These are phyloP conservation scores for Calliopsis andreniformis DNA, from an alignment of 1,140 invertebrate species.

Conservation along the genomic window DNA sequence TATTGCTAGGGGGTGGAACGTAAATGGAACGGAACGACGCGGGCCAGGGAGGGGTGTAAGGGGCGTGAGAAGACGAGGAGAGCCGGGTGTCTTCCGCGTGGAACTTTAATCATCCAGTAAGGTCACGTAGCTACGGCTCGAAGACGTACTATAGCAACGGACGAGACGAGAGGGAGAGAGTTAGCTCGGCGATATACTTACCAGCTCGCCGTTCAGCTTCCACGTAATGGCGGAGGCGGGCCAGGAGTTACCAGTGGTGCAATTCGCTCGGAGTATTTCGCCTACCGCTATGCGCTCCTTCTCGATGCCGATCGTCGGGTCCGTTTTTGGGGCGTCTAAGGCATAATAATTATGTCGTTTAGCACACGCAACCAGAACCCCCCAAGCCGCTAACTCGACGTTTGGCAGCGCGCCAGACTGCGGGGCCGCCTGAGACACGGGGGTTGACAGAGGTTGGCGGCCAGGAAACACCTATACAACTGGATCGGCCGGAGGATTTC, in stretches of 20 bases:
- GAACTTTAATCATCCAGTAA: slow-evolving; percentile 73
- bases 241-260: slow-evolving; percentile 87
- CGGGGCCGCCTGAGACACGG: slow-evolving; percentile 3
- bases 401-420: slow-evolving; percentile 51
- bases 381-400: slow-evolving; percentile 50
- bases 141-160: slow-evolving; percentile 37
- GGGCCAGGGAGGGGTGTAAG: background rate
- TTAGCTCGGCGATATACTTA: slow-evolving; percentile 79
- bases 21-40: slow-evolving; percentile 47
- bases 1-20: slow-evolving; percentile 2
- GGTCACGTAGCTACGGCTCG: slow-evolving; percentile 69
- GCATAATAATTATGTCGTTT: slow-evolving; percentile 71
- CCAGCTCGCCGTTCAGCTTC: slow-evolving; percentile 90
- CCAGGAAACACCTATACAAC: slow-evolving; percentile 48
- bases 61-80: slow-evolving; percentile 38
- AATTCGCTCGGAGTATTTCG: slow-evolving; percentile 88
- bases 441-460: slow-evolving; percentile 30
- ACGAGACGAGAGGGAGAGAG: background rate
- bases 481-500: background rate
- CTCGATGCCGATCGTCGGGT: slow-evolving; percentile 74
- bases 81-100: slow-evolving; percentile 13
- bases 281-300: slow-evolving; percentile 81
- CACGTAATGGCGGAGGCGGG: slow-evolving; percentile 91
- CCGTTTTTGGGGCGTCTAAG: slow-evolving; percentile 78
- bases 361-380: slow-evolving; percentile 42